Evolutionary conservation across 2,888 invertebrate genomes (phyloP).

Genomic region (Gari tellinella): DNA sequence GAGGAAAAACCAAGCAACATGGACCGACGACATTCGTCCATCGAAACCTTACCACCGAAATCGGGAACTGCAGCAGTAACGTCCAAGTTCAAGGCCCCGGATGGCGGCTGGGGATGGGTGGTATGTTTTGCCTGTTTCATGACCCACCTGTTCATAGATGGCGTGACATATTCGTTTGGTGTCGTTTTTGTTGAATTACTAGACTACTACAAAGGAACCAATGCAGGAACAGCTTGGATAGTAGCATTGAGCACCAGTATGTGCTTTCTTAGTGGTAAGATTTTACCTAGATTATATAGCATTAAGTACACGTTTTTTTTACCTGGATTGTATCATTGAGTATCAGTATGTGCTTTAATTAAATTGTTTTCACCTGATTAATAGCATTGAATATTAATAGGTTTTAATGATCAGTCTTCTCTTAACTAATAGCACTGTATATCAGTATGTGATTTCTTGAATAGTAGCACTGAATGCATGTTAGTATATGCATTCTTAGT

Average conservation of each 20-base stretch:
- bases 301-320: too few species aligned
- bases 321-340: too few species aligned
- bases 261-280: slow-evolving; percentile 93
- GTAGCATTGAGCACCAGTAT: slow-evolving; percentile 95
- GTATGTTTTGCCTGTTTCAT: slow-evolving; percentile 95
- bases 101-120: slow-evolving; percentile 97
- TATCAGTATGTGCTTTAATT: too few species aligned
- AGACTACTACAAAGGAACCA: slow-evolving; percentile 89
- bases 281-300: too few species aligned
- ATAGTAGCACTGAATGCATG: too few species aligned
- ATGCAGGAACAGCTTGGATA: slow-evolving; percentile 92
- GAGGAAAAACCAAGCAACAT: not conserved
- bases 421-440: too few species aligned
- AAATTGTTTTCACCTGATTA: too few species aligned
- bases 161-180: slow-evolving; percentile 95
- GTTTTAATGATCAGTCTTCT: too few species aligned
- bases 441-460: too few species aligned
- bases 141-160: slow-evolving; percentile 96
- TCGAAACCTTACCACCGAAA: not conserved
- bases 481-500: too few species aligned
- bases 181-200: slow-evolving; percentile 89
- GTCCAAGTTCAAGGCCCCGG: slow-evolving; percentile 71
- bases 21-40: not conserved
- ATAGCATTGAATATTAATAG: too few species aligned
- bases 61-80: not conserved